Conservation (phyloP, 2,888 invertebrate species). For the Allacma fusca region DNA sequence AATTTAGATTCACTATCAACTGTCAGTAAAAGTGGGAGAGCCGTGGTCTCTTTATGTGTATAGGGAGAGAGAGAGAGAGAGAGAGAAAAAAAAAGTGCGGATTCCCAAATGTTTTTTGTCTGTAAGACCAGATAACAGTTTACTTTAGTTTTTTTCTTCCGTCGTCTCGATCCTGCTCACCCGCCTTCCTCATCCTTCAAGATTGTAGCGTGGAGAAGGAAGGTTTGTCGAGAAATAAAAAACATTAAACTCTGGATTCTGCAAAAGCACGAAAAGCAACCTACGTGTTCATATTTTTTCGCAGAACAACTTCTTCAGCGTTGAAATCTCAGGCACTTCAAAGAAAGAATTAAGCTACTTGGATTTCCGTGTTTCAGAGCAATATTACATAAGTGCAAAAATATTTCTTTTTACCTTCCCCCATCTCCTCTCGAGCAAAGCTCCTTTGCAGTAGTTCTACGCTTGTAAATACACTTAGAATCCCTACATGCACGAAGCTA, state of each 20-base stretch:
- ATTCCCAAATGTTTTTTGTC: conserved; percentile 1
- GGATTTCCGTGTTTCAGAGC: conserved; percentile 36
- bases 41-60: not conserved
- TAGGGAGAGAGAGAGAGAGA: not conserved
- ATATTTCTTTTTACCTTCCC: no score
- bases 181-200: not conserved
- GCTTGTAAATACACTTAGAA: no score
- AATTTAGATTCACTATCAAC: conserved; percentile 19
- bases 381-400: conserved; percentile 28
- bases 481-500: no score
- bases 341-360: conserved; percentile 36
- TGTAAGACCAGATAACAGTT: not conserved
- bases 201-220: not conserved
- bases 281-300: conserved; percentile 20
- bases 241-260: not conserved
- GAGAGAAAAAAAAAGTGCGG: not conserved
- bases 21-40: not conserved
- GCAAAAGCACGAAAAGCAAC: not conserved
- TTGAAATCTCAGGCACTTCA: not conserved
- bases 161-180: no score
- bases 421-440: no score
- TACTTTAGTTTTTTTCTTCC: no score
- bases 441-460: no score
- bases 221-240: not conserved
- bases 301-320: not conserved